These are phyloP conservation scores for Ibidorhyncha struthersii DNA, from an alignment of 2,113 vertebrate species.

Conservation along the genomic window DNA sequence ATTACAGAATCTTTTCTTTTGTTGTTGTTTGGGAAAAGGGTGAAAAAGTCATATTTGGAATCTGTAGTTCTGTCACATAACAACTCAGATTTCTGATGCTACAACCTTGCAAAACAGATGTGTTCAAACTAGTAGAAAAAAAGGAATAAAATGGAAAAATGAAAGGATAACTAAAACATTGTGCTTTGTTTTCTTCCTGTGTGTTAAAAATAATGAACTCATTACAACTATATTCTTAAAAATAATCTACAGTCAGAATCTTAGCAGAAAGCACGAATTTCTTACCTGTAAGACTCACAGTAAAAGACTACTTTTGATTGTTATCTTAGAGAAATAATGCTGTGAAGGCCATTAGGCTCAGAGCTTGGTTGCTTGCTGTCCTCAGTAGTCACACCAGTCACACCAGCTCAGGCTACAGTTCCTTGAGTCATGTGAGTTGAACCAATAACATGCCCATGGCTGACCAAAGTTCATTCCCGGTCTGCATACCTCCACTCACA, in stretches of 20 bases:
- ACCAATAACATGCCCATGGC: not conserved
- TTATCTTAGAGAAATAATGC: not conserved
- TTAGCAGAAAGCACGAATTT: not conserved
- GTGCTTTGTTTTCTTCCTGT: not conserved
- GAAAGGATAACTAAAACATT: not conserved
- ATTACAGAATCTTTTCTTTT: not conserved
- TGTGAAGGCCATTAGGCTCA: not conserved
- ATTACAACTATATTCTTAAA: not conserved
- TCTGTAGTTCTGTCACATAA: not conserved
- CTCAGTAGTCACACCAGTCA: not conserved
- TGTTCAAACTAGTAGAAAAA: not conserved
- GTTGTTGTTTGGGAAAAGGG: not conserved
- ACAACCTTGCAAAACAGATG: not conserved
- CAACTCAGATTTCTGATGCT: not conserved
- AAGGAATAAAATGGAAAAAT: not conserved
- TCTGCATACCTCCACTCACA: not conserved
- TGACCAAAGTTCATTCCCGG: not conserved
- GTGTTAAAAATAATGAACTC: constrained; percentile 29
- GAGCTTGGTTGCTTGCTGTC: not conserved
- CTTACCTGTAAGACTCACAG: not conserved
- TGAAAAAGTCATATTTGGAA: not conserved
- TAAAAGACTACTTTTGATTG: not conserved
- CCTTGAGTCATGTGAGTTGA: fast-evolving
- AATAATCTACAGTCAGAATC: not conserved
- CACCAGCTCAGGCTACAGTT: not conserved